Evolutionary conservation across 2,113 vertebrate genomes (phyloP), one percentile per base, ranked within the genome.

Genomic region (Rhegmatorhina hoffmannsi): DNA sequence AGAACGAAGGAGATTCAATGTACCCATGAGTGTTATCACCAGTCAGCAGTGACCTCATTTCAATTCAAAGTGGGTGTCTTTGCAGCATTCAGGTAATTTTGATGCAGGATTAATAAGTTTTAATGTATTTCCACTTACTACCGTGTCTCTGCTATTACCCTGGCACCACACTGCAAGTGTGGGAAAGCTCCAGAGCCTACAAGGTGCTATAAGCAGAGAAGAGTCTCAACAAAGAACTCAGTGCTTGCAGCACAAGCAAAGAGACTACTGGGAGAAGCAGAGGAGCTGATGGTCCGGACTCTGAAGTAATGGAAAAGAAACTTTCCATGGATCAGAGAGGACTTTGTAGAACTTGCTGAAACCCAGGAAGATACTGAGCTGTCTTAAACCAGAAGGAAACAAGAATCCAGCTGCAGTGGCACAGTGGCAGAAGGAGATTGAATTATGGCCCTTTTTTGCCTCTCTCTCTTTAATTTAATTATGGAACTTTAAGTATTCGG

Each of bases 301-400:
- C 34, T 36, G 13, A 83, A 76, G 46, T 33, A 44, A 76, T 1
- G 1, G 24, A 52, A 85, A 44, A 83, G 9, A 92, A 90, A 94
- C 3, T 69, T 73, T 24, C 26, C 49, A 49, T 13, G 23, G 49
- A 58, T 28, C 0, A 2, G 20, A 63, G 15, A 87, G 21, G 29
- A 55, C 21, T 84, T 79, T 0, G 2, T 3, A 72, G 60, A 75
- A 43, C n/a, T 78, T 91, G 6, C 20, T 0, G 0, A 44, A 87
- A 68, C 16, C 17, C 19, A 53, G 19, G 24, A 84, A 84, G 18
- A 6, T 56, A 53, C 44, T n/a, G n/a, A 64, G 49, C 34, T 56
- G 8, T 34, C 49, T 64, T n/a, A 90, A 93, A 90, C 14, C 31
- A 69, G 38, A 66, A 53, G 25, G 11, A 85, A 89, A 80, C 28